Evolutionary conservation across 2,888 invertebrate genomes (phyloP).

Genomic region (Acanthopleura granulata): DNA sequence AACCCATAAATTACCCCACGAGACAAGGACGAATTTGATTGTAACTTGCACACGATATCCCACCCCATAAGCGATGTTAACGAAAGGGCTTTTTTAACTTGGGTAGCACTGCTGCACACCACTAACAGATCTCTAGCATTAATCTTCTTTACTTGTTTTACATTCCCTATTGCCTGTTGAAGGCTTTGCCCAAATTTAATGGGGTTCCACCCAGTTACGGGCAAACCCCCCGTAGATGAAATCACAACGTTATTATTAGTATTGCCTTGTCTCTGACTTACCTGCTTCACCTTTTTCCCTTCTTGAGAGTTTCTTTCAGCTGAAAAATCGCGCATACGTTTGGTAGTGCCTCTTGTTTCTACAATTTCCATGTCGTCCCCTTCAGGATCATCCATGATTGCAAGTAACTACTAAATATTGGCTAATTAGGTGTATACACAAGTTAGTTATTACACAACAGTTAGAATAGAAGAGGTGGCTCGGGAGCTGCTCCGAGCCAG

Average conservation of each 20-base stretch:
- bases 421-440: not conserved
- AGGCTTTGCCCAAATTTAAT: not conserved
- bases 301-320: not conserved
- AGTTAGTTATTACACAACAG: not conserved
- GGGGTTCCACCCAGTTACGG: not conserved
- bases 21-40: not conserved
- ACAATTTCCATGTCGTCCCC: not conserved
- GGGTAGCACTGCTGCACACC: not conserved
- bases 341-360: not conserved
- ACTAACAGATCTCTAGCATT: not conserved
- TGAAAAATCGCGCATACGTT: not conserved
- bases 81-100: not conserved
- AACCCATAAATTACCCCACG: constrained; percentile 4
- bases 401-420: not conserved
- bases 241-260: not conserved
- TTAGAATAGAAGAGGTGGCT: too few species aligned
- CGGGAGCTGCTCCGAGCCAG: too few species aligned
- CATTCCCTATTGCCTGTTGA: not conserved
- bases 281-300: not conserved
- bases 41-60: not conserved
- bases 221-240: not conserved
- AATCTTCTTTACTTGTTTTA: constrained; percentile 2
- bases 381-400: not conserved
- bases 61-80: not conserved
- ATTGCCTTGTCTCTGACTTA: not conserved